Percentiles rank a stretch among this genome's conserved stretches.
Evolutionary conservation across 2,888 invertebrate genomes (phyloP).

Genomic region (Cyaniris semiargus): DNA sequence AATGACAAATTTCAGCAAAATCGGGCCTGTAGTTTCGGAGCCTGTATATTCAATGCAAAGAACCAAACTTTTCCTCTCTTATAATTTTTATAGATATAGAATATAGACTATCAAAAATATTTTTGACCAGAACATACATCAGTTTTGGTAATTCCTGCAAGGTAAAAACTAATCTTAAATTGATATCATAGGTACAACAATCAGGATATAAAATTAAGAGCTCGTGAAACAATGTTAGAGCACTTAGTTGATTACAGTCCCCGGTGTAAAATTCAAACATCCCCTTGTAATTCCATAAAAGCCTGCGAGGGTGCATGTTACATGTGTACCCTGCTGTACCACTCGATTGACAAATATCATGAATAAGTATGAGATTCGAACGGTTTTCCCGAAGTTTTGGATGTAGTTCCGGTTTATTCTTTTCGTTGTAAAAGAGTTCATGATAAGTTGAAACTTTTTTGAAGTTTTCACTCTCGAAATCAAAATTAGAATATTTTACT

Average conservation of each 20-base stretch:
- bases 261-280: constrained; percentile 12
- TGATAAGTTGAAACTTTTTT: too few species aligned
- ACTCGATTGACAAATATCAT: constrained; percentile 12
- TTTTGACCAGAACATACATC: too few species aligned
- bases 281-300: constrained; percentile 29
- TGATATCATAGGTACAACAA: not conserved
- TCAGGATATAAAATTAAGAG: not conserved
- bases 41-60: too few species aligned
- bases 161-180: not conserved
- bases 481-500: too few species aligned
- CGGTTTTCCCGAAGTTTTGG: not conserved
- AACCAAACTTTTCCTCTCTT: too few species aligned
- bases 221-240: not conserved
- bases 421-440: too few species aligned
- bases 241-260: constrained; percentile 6
- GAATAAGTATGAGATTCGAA: constrained; percentile 8
- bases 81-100: too few species aligned
- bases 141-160: too few species aligned
- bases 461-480: too few species aligned
- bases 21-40: too few species aligned
- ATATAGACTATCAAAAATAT: too few species aligned
- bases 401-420: not conserved
- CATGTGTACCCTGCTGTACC: constrained; percentile 4
- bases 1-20: too few species aligned
- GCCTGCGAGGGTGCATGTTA: constrained; percentile 29